Evolutionary conservation across 2,888 invertebrate genomes (phyloP).

Genomic region (Steinernema hermaphroditum): DNA sequence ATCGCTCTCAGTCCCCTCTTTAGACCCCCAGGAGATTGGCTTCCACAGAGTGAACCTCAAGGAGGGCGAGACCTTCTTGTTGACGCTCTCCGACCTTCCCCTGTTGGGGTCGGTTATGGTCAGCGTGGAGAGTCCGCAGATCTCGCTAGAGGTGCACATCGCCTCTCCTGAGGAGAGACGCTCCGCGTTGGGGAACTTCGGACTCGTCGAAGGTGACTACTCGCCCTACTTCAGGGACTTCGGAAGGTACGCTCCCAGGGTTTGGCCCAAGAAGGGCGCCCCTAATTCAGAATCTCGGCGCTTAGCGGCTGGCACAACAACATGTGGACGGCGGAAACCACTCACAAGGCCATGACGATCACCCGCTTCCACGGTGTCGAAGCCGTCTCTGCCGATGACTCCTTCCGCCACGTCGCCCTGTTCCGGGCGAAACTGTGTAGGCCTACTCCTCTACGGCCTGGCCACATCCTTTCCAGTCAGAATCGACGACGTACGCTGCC

Average conservation of each 20-base stretch:
- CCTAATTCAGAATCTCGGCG: neutral
- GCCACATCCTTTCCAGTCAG: no score
- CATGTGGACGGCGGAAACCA: constrained; percentile 1
- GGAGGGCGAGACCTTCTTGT: neutral
- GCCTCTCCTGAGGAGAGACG: neutral
- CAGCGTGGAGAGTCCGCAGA: neutral
- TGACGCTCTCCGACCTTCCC: constrained; percentile 3
- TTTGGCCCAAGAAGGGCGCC: neutral
- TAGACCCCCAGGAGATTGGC: neutral
- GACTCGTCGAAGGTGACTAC: neutral
- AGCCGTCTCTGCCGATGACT: neutral
- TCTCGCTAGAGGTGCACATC: neutral
- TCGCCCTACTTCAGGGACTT: neutral
- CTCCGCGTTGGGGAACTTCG: neutral
- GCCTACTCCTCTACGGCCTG: no score
- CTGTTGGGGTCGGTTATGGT: neutral
- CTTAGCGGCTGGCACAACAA: neutral
- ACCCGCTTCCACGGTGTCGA: neutral
- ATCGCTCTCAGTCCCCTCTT: neutral
- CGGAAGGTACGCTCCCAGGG: neutral
- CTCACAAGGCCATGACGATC: neutral
- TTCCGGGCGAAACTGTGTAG: neutral
- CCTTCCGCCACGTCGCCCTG: neutral
- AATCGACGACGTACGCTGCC: neutral
- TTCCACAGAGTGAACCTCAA: neutral